A percentile compares a stretch with the other conserved stretches of the same genome.
These are phyloP conservation scores for Mus caroli DNA, from an alignment of 2,797 vertebrate genomes.

Conservation along the genomic window DNA sequence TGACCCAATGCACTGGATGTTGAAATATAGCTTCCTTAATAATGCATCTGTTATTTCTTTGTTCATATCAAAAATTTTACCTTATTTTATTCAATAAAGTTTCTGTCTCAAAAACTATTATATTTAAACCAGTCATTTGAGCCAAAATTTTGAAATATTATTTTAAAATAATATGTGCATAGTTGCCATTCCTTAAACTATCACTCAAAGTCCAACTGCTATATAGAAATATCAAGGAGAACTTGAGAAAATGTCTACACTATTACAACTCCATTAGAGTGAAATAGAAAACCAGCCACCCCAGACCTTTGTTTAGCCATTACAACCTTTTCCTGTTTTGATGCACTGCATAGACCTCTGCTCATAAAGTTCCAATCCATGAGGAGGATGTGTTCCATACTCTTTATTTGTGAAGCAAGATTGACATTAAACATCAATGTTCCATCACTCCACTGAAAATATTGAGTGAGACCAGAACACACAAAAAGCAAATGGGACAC, in stretches of 20 bases:
- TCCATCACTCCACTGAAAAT: slow-evolving; percentile 7
- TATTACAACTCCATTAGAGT: slow-evolving; percentile 49
- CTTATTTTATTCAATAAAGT: slow-evolving; percentile 42
- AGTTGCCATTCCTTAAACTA: background rate
- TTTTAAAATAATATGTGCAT: background rate
- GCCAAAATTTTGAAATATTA: slow-evolving; percentile 35
- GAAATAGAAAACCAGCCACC: slow-evolving; percentile 53
- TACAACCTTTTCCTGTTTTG: background rate
- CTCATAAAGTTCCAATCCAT: background rate
- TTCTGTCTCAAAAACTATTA: slow-evolving; percentile 26
- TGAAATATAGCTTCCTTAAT: background rate
- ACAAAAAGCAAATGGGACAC: slow-evolving; percentile 4
- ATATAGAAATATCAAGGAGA: slow-evolving; percentile 11
- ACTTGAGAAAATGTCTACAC: slow-evolving; percentile 49
- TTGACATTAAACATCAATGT: slow-evolving; percentile 41
- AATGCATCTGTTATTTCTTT: background rate
- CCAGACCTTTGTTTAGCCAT: background rate
- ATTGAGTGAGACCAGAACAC: slow-evolving; percentile 13
- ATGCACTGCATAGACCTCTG: background rate
- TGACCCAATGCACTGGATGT: background rate
- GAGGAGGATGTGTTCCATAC: background rate
- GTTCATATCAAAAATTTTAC: slow-evolving; percentile 16
- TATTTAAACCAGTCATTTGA: background rate
- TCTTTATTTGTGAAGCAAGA: slow-evolving; percentile 18
- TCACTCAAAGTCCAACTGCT: background rate